These are phyloP conservation scores for Leptopilina boulardi DNA, from an alignment of 1,140 invertebrate species.

Conservation along the genomic window DNA sequence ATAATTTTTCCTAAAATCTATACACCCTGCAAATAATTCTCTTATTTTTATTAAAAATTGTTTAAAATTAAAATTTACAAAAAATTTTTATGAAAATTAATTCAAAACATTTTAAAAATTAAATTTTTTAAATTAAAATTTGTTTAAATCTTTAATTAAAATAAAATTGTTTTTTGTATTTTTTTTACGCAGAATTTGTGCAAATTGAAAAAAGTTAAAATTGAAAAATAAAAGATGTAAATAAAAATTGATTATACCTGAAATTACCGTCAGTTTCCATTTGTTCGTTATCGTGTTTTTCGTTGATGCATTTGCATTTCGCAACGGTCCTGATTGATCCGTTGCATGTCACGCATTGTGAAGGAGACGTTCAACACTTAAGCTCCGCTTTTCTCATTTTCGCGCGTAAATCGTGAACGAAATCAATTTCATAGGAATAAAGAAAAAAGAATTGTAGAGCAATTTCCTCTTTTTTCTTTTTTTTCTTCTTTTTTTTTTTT, in stretches of 20 bases:
- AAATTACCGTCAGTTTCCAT: constrained; percentile 27
- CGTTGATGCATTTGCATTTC: neutral
- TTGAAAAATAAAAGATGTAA: neutral
- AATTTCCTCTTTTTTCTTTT: too few relatives aligned
- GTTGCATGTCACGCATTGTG: constrained; percentile 12
- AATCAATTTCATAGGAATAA: neutral
- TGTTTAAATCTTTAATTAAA: too few relatives aligned
- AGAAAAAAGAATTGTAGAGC: neutral
- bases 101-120: too few relatives aligned
- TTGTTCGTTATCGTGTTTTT: constrained; percentile 8
- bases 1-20: too few relatives aligned
- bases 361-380: neutral
- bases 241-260: constrained; percentile 2
- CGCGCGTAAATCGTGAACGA: neutral
- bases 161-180: neutral
- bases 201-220: neutral
- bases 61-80: too few relatives aligned
- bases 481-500: neutral
- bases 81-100: too few relatives aligned
- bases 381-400: constrained; percentile 1
- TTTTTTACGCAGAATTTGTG: neutral
- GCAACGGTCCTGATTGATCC: neutral
- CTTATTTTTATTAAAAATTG: too few relatives aligned
- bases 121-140: too few relatives aligned
- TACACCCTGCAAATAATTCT: too few relatives aligned